Conservation (phyloP, 2,888 invertebrate genomes). For the Meghimatium bilineatum region DNA sequence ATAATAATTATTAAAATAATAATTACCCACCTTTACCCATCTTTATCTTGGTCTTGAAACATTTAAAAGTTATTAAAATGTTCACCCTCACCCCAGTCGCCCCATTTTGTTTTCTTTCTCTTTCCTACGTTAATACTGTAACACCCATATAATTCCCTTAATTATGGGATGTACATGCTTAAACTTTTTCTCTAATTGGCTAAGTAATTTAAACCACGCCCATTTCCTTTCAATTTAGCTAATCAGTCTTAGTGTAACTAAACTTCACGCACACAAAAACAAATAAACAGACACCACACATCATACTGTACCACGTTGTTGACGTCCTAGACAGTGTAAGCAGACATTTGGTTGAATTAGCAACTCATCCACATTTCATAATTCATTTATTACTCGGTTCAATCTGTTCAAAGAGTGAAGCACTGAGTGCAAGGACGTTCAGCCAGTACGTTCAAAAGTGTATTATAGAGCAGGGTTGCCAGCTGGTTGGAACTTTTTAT, state of each 20-base stretch:
- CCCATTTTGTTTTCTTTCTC: not conserved
- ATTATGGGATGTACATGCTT: not conserved
- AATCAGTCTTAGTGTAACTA: not conserved
- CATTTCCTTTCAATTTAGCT: not conserved
- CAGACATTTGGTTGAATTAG: not conserved
- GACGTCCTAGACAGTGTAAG: not conserved
- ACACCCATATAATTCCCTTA: not conserved
- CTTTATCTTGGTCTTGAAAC: too few relatives aligned
- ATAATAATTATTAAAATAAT: too few relatives aligned
- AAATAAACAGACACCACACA: not conserved
- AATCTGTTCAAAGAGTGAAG: not conserved
- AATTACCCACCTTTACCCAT: too few relatives aligned
- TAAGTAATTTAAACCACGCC: not conserved
- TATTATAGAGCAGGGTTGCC: too few relatives aligned
- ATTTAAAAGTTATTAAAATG: not conserved
- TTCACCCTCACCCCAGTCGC: not conserved
- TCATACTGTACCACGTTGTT: not conserved
- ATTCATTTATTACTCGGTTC: not conserved
- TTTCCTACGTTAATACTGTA: not conserved
- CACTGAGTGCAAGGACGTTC: not conserved
- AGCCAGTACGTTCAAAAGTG: not conserved
- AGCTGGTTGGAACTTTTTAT: too few relatives aligned
- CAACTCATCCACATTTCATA: not conserved
- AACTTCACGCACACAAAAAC: not conserved
- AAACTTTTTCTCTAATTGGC: not conserved